Base-by-base conservation (phyloP, 1,140 invertebrate genomes). In the Meteorus sp. region DNA sequence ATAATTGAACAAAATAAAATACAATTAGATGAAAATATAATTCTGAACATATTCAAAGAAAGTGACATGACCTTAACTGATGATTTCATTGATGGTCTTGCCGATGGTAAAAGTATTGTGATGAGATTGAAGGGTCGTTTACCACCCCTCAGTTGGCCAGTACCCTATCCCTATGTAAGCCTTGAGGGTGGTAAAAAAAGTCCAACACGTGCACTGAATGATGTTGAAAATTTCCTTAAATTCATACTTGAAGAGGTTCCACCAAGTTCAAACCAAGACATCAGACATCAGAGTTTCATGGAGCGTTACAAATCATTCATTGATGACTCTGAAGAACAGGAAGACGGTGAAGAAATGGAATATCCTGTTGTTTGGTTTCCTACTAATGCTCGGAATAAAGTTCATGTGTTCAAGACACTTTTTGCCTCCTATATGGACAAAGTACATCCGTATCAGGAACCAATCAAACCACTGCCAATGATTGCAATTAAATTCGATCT, bases 351-450 rank as follows among this genome's bases (percentile, higher is more conserved):
- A 3, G 48, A 51, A 27, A 17, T 25, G 22, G 33, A 41, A 1
- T 51, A 51, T 51, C 48, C 48, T 11, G 19, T 35, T 27, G 35
- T 58, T 2, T 52, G 68, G 68, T 52, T 63, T 27, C 69, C 72
- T 5, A 25, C 60, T 62, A 74, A 77, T 74, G 75, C 73, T 1
- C 64, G 64, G 60, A 67, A 60, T 27, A 78, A 78, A 54, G 69
- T 78, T 13, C 70, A 76, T 59, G 68, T 68, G 4, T 78, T 67
- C 57, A 67, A 67, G 22, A 66, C 66, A 13, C 35, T 73, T 0
- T 77, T 76, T 41, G 2, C 43, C 0, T 13, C 2, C 3, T 76
- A 77, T 37, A 63, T 76, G 69, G 60, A 71, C 1, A 57, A 59
- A 50, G 11, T 43, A 41, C 70, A 76, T 60, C 65, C 64, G 6